phyloP scores from a whole-genome alignment of 2,113 vertebrate species.

The Chloropsis cyanopogon region DNA sequence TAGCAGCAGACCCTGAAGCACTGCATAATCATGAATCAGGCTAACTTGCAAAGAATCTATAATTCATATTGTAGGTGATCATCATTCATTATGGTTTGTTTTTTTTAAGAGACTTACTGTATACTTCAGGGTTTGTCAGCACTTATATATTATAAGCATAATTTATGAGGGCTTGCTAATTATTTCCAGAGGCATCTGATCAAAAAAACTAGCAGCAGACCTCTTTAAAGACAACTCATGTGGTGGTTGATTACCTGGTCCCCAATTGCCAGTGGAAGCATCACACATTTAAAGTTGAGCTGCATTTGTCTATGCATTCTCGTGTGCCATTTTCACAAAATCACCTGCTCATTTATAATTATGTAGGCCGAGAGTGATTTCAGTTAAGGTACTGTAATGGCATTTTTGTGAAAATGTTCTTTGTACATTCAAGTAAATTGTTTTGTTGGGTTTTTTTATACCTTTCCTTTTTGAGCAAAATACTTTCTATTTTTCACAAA shows the following conservation, averaged over 20 bases:
- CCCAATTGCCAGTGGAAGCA: neutral
- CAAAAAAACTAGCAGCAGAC: neutral
- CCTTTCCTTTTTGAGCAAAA: neutral
- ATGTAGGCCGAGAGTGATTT: neutral
- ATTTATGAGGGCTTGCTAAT: neutral
- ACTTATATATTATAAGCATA: neutral
- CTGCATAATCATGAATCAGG: slow-evolving; percentile 9
- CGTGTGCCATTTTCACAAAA: neutral
- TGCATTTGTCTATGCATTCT: neutral
- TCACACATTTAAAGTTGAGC: neutral
- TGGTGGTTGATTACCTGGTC: neutral
- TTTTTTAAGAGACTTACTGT: neutral
- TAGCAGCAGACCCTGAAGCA: slow-evolving; percentile 19
- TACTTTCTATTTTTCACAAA: neutral
- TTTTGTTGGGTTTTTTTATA: neutral
- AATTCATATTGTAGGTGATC: slow-evolving; percentile 33
- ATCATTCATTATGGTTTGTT: neutral
- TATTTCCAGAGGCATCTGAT: neutral
- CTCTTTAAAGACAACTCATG: neutral
- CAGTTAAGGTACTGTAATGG: neutral
- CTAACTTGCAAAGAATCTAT: slow-evolving; percentile 20
- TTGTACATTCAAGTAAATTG: neutral
- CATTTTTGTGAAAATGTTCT: neutral
- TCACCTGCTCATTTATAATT: neutral
- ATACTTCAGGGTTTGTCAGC: neutral